phyloP scores from a whole-genome alignment of 2,888 invertebrate genomes.

The Anthrax anthrax region DNA sequence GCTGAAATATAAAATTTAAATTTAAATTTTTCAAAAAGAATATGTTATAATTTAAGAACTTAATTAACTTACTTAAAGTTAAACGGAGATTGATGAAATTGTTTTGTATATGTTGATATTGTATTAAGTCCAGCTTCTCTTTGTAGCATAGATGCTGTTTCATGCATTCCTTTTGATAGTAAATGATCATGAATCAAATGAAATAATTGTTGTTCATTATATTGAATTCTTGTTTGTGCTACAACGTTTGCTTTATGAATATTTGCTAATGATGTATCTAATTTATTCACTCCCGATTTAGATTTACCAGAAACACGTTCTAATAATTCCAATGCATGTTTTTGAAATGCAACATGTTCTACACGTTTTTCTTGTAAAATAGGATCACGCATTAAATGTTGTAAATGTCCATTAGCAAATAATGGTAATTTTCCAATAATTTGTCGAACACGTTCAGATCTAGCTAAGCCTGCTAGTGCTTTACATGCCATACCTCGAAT shows the following conservation, averaged over 20 bases:
- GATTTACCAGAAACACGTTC: constrained; percentile 83
- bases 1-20: too few species aligned
- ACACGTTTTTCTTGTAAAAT: constrained; percentile 91
- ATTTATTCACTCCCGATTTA: constrained; percentile 58
- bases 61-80: constrained; percentile 14
- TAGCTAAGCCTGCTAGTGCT: constrained; percentile 81
- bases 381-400: constrained; percentile 91
- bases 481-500: constrained; percentile 87
- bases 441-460: constrained; percentile 86
- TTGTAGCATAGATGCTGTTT: constrained; percentile 58
- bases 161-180: constrained; percentile 53
- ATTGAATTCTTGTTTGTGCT: constrained; percentile 89
- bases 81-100: constrained; percentile 32
- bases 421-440: constrained; percentile 91
- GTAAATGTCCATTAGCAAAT: constrained; percentile 84
- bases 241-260: constrained; percentile 90
- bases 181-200: constrained; percentile 86
- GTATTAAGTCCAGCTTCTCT: constrained; percentile 54
- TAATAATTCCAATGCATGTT: constrained; percentile 78
- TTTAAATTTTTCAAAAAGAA: too few species aligned
- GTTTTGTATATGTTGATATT: constrained; percentile 29
- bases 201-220: constrained; percentile 83
- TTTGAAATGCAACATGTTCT: constrained; percentile 92
- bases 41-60: not conserved
- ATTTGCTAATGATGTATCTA: constrained; percentile 75